Conservation (phyloP, 2,113 vertebrate species). For the Halcyon malimbica region DNA sequence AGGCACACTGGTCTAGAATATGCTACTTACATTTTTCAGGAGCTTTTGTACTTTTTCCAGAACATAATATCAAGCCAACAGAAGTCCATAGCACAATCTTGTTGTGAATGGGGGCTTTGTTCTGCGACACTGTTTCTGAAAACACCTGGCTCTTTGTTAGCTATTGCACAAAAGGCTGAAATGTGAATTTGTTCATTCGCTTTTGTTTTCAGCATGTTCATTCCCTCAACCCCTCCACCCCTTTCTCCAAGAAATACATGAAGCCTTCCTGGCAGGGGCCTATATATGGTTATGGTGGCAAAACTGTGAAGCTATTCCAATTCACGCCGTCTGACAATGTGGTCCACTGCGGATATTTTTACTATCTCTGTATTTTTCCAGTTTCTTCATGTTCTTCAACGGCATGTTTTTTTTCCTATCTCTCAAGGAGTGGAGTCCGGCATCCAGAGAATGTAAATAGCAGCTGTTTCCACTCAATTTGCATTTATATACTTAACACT, state of each 20-base stretch:
- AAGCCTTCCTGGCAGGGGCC: not conserved
- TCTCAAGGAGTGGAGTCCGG: not conserved
- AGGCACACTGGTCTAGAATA: not conserved
- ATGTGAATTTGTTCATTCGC: not conserved
- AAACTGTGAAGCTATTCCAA: not conserved
- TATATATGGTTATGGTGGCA: not conserved
- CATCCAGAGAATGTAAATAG: not conserved
- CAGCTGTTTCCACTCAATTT: conserved; percentile 52
- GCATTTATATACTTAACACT: conserved; percentile 10
- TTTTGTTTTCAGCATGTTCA: not conserved
- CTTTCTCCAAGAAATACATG: not conserved
- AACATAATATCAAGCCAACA: not conserved
- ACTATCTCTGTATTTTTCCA: not conserved
- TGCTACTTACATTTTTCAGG: not conserved
- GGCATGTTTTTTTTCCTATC: not conserved
- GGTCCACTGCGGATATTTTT: not conserved
- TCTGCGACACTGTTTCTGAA: not conserved
- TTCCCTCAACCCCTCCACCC: not conserved
- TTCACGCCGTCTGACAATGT: not conserved
- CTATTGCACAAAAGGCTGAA: not conserved
- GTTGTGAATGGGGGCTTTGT: conserved; percentile 14
- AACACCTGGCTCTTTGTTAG: not conserved
- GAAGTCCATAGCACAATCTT: not conserved
- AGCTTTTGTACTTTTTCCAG: not conserved
- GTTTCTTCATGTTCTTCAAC: not conserved